These are phyloP conservation scores for Metacarcinus magister DNA, from an alignment of 2,888 invertebrate genomes.

Conservation along the genomic window DNA sequence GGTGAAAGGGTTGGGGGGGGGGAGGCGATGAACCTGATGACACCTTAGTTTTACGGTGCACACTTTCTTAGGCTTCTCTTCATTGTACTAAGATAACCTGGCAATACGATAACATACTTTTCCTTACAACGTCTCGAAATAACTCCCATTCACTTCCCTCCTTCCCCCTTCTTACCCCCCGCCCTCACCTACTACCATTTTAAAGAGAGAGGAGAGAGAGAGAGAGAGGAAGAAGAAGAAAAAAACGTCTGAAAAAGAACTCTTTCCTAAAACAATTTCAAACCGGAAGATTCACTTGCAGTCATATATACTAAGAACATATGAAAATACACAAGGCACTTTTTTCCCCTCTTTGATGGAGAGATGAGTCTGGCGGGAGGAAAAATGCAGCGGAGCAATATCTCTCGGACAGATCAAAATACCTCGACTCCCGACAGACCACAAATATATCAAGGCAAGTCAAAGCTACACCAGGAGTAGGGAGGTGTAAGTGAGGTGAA, in stretches of 20 bases:
- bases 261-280: conserved; percentile 10
- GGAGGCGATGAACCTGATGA: not conserved
- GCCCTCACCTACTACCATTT: not conserved
- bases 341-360: conserved; percentile 4
- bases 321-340: not conserved
- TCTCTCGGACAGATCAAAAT: conserved; percentile 2
- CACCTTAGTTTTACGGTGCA: not conserved
- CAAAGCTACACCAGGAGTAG: not conserved
- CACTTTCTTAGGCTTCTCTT: not conserved
- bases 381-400: not conserved
- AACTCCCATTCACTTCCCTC: not conserved
- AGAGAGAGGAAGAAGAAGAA: not conserved
- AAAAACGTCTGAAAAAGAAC: not conserved
- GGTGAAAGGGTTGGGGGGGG: not conserved
- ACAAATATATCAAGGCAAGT: not conserved
- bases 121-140: not conserved
- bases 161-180: not conserved
- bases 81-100: not conserved
- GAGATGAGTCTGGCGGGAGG: not conserved
- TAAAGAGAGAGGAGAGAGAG: not conserved
- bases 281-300: not conserved
- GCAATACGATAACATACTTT: not conserved
- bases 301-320: conserved; percentile 1
- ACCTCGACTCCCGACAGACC: conserved; percentile 16
- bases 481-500: not conserved